Conservation (phyloP, 1,140 invertebrate species). For the Platorchestia sp. region DNA sequence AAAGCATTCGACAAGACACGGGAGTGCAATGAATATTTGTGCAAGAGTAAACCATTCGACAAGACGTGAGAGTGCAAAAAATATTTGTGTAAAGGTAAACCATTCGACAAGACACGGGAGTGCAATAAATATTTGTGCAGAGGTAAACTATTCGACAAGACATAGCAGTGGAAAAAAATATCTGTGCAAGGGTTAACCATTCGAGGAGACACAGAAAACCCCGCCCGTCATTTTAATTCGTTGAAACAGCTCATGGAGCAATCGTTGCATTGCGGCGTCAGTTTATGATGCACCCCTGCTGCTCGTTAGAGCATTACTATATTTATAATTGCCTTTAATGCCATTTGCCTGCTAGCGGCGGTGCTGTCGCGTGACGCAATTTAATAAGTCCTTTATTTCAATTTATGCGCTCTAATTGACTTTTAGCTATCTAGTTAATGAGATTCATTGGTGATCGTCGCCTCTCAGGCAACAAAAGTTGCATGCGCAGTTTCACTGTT, state of each 20-base stretch:
- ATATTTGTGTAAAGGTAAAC: not conserved
- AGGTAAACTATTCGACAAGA: not conserved
- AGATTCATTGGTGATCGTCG: conserved; percentile 22
- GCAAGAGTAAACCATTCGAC: no score
- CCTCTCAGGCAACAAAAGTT: not conserved
- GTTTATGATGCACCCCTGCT: not conserved
- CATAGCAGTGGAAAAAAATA: no score
- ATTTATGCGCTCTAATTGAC: conserved; percentile 45
- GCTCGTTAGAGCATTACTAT: not conserved
- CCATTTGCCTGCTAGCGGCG: not conserved
- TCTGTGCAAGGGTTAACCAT: not conserved
- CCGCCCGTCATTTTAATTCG: not conserved
- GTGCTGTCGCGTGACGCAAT: not conserved
- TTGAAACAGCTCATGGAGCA: not conserved
- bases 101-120: no score
- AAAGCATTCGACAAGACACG: no score
- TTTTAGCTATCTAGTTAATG: conserved; percentile 37
- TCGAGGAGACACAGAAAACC: not conserved
- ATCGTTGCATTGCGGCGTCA: not conserved
- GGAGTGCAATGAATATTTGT: no score
- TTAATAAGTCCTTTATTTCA: conserved; percentile 39
- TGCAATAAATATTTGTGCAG: not conserved
- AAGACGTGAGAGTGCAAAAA: no score
- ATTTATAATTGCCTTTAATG: conserved; percentile 27
- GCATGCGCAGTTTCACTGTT: not conserved